Evolutionary conservation across 1,140 invertebrate species (phyloP).

Genomic region (Scaptomyza graminum): DNA sequence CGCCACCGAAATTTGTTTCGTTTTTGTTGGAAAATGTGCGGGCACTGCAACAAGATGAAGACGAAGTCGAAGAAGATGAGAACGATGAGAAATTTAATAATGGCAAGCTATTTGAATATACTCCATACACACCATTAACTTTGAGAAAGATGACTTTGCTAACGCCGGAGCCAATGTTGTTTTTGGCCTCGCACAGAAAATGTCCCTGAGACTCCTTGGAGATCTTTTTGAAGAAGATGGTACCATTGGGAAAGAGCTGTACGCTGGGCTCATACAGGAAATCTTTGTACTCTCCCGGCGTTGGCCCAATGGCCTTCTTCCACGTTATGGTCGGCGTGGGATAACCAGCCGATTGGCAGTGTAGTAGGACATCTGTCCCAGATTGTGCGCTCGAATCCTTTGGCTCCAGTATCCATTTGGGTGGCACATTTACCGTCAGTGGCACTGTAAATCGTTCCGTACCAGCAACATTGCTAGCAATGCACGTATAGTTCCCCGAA

Average conservation of each 20-base stretch:
- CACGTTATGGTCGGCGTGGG: constrained; percentile 94
- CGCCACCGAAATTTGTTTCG: constrained; percentile 89
- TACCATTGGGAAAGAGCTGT: constrained; percentile 91
- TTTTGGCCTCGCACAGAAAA: constrained; percentile 96
- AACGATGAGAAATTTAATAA: too few species aligned
- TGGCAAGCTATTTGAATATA: too few species aligned
- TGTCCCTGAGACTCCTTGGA: constrained; percentile 94
- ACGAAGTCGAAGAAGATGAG: neutral
- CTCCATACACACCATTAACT: constrained; percentile 90
- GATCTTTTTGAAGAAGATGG: constrained; percentile 91
- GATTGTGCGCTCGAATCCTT: constrained; percentile 93
- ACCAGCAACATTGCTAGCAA: constrained; percentile 93
- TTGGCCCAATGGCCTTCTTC: constrained; percentile 92
- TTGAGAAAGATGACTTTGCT: constrained; percentile 94
- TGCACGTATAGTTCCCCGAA: constrained; percentile 95
- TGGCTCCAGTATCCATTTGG: constrained; percentile 95
- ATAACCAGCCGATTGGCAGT: constrained; percentile 96
- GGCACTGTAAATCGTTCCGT: constrained; percentile 89
- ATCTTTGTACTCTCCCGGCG: constrained; percentile 93
- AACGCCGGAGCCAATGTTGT: constrained; percentile 93
- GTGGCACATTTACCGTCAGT: constrained; percentile 94
- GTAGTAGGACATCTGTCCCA: constrained; percentile 91
- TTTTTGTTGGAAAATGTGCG: constrained; percentile 92
- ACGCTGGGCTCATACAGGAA: constrained; percentile 90
- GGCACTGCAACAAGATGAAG: constrained; percentile 86